Percentiles rank a stretch among this genome's conserved stretches.
Conservation (phyloP, 2,113 vertebrate genomes). For the Aegithalos caudatus region DNA sequence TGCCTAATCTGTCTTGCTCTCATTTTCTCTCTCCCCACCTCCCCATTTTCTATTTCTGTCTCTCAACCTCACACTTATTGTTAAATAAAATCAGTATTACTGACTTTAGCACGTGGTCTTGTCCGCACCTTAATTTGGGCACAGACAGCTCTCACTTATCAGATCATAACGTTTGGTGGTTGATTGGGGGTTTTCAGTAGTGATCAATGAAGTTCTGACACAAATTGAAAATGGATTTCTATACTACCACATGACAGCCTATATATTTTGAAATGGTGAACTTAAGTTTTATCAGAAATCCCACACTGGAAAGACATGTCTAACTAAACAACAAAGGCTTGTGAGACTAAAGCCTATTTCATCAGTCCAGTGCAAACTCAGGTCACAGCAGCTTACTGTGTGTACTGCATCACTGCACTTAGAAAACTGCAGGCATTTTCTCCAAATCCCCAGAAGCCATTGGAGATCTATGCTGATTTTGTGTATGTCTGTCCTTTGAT, state of each 20-base stretch:
- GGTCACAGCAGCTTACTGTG: neutral
- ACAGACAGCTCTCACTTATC: neutral
- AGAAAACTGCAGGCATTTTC: neutral
- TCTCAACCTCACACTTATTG: neutral
- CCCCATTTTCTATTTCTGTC: neutral
- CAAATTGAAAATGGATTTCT: neutral
- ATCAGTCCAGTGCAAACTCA: neutral
- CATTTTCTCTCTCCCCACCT: neutral
- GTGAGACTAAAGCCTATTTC: neutral
- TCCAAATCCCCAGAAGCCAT: neutral
- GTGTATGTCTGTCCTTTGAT: neutral
- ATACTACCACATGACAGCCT: neutral
- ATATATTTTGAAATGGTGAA: neutral
- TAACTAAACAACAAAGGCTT: neutral
- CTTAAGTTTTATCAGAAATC: neutral
- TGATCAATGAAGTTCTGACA: neutral
- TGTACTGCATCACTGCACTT: neutral
- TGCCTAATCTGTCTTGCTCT: neutral
- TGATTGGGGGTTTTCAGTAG: neutral
- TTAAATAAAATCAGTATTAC: neutral
- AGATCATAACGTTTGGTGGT: neutral
- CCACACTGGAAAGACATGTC: neutral
- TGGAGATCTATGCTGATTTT: neutral
- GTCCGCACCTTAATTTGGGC: neutral
- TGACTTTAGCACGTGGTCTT: accelerated